These are phyloP conservation scores for Noctua fimbriata DNA, from an alignment of 2,888 invertebrate species.

Conservation along the genomic window DNA sequence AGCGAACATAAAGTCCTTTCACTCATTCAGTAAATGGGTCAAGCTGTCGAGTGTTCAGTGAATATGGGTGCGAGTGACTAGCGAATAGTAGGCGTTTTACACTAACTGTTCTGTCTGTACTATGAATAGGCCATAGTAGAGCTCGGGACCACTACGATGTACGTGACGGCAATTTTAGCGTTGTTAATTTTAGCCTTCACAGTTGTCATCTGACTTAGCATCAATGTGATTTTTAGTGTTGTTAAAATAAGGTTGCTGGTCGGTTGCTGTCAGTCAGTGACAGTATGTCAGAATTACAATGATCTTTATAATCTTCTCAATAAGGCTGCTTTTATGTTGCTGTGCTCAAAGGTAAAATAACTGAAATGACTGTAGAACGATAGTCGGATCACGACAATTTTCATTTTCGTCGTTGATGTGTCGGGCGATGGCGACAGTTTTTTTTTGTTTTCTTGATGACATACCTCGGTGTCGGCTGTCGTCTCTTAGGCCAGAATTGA, in stretches of 20 bases:
- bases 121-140: neutral
- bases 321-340: neutral
- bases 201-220: neutral
- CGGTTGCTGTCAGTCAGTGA: neutral
- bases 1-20: slow-evolving; percentile 7
- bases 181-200: neutral
- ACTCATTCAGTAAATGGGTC: slow-evolving; percentile 44
- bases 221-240: neutral
- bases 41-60: slow-evolving; percentile 34
- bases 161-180: slow-evolving; percentile 7
- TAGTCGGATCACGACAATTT: neutral
- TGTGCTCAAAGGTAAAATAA: neutral
- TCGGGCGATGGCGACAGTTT: neutral
- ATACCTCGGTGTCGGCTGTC: too few relatives aligned
- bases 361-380: neutral
- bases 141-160: neutral
- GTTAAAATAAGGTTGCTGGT: neutral
- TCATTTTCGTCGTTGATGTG: neutral
- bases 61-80: slow-evolving; percentile 40
- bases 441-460: neutral
- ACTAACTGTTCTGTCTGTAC: neutral
- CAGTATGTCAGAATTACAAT: neutral
- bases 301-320: neutral
- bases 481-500: too few relatives aligned
- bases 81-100: slow-evolving; percentile 1